Evolutionary conservation across 2,113 vertebrate species (phyloP).

Genomic region (Physeter macrocephalus): DNA sequence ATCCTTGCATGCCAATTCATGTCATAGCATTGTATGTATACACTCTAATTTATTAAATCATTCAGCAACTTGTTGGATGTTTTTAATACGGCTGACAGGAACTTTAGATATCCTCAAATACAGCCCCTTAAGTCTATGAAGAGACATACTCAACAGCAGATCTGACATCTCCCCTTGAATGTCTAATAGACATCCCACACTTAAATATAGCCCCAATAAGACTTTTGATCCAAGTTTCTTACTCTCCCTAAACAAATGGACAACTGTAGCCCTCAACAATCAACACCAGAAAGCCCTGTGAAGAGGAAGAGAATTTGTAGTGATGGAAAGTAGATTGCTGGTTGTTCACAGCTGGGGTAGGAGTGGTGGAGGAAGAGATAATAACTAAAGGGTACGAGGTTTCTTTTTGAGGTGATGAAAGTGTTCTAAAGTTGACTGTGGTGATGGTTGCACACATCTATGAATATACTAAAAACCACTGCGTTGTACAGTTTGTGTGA

Average conservation of each 20-base stretch:
- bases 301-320: neutral
- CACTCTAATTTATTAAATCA: neutral
- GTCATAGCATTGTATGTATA: neutral
- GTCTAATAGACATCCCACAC: neutral
- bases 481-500: no score
- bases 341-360: neutral
- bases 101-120: neutral
- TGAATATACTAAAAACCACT: no score
- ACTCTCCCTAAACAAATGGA: neutral
- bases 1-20: neutral
- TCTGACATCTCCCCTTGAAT: neutral
- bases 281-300: neutral
- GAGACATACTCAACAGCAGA: neutral
- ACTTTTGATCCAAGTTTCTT: neutral
- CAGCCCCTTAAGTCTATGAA: neutral
- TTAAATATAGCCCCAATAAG: neutral
- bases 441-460: no score
- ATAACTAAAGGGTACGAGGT: neutral
- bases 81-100: neutral
- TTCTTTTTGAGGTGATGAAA: neutral
- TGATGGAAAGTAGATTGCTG: neutral
- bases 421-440: no score
- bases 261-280: neutral
- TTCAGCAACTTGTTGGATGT: neutral
- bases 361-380: neutral